These are phyloP conservation scores for Dione juno DNA, from an alignment of 2,888 invertebrate species.

Conservation along the genomic window DNA sequence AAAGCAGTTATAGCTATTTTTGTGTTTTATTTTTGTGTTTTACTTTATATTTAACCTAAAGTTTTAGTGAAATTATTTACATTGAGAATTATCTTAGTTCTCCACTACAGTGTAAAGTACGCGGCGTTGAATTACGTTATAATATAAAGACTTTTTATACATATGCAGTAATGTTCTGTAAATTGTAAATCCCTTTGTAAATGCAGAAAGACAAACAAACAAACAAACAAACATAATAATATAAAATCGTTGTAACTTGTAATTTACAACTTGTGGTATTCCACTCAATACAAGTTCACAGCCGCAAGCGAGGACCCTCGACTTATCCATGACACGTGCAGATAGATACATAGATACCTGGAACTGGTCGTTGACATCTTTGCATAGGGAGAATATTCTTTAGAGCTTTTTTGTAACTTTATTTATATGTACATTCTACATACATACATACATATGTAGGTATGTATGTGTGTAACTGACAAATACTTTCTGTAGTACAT, in stretches of 20 bases:
- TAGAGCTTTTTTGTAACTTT: background rate
- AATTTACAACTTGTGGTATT: conserved; percentile 27
- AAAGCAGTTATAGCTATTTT: no score
- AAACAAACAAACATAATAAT: background rate
- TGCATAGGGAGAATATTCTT: no score
- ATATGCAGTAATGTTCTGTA: no score
- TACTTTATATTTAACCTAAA: no score
- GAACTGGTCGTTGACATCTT: background rate
- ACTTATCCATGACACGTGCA: conserved; percentile 47
- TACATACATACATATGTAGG: no score
- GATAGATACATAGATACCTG: background rate
- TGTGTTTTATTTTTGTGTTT: no score
- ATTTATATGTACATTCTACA: background rate
- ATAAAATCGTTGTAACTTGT: background rate
- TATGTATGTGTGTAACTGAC: background rate
- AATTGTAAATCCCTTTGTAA: no score
- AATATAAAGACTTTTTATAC: no score
- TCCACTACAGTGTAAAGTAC: no score
- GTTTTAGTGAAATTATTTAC: no score
- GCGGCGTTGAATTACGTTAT: no score
- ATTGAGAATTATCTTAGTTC: no score
- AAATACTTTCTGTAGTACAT: background rate
- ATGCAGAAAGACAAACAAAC: background rate
- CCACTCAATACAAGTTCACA: conserved; percentile 51
- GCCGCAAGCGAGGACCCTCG: conserved; percentile 62